Evolutionary conservation across 2,113 vertebrate species (phyloP).

Genomic region (Salvelinus sp.): DNA sequence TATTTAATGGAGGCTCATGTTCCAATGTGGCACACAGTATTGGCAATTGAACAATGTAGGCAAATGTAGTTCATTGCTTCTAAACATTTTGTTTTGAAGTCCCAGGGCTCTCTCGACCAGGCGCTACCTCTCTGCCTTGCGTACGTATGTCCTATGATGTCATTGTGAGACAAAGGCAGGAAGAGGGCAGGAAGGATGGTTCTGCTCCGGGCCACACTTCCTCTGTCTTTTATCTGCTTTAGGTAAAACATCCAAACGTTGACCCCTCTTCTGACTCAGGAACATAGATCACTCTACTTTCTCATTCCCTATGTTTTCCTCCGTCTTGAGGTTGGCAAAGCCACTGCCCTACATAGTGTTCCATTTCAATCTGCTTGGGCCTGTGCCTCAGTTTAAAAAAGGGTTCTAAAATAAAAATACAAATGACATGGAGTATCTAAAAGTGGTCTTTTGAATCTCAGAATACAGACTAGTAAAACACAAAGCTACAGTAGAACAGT

Average conservation of each 20-base stretch:
- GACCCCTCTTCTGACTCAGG: background rate
- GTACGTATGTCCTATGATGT: constrained; percentile 61
- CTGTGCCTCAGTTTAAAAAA: background rate
- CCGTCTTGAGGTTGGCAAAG: too few relatives aligned
- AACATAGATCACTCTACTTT: constrained; percentile 22
- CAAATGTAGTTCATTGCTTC: background rate
- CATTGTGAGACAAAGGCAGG: constrained; percentile 66
- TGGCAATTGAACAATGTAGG: too few relatives aligned
- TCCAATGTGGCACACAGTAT: too few relatives aligned
- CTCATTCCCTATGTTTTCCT: background rate
- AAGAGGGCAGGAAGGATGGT: constrained; percentile 61
- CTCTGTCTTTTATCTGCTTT: constrained; percentile 29
- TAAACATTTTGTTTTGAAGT: background rate
- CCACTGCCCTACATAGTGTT: too few relatives aligned
- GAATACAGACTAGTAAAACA: background rate
- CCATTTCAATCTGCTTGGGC: too few relatives aligned
- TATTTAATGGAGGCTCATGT: background rate
- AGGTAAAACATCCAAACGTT: constrained; percentile 19
- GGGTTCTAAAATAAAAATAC: background rate
- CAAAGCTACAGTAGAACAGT: background rate
- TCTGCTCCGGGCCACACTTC: constrained; percentile 50
- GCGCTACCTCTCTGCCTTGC: background rate
- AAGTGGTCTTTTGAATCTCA: background rate
- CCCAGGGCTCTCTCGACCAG: constrained; percentile 40
- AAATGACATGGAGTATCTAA: background rate